Evolutionary conservation across 2,888 invertebrate species (phyloP), one percentile per base, ranked within the genome.

Genomic region (Drosophila nigritarsus): DNA sequence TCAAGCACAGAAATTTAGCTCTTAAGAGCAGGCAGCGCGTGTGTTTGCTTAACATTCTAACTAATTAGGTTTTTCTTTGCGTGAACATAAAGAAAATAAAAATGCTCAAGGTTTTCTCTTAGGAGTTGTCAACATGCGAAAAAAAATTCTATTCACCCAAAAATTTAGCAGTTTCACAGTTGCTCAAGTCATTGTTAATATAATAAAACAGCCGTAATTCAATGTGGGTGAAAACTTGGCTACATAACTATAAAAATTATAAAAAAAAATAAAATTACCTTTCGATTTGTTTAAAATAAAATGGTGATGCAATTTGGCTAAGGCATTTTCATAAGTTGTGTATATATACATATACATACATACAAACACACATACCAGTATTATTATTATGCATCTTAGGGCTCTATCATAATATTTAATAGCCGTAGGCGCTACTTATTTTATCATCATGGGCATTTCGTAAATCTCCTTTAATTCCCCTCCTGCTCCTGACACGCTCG

Each of bases 11-110:
- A 63, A 73, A 54, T 40, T 53, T 18, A 36, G 53, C 53, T 58
- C 24, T 42, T 66, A 51, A 45, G 54, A 48, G 56, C 56, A 29
- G 59, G 65, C 51, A 34, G 51, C 56, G 64, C 45, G 66, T 79
- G 64, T 73, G 62, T 79, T 79, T 75, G 63, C 60, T 65, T 68
- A 54, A 76, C 58, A 68, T 62, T 56, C 59, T 45, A 64, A 59
- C 79, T 80, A 80, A 80, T 80, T 79, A 73, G 73, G 49, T 79
- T 75, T 70, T 62, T 36, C 53, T 70, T 60, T 55, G 59, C 56
- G 48, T 30, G 20, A 50, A 36, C 42, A 13, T 36, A 36, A 32
- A 32, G n/a, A 36, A 45, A 27, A 36, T 15, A 15, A 24, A 53
- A 38, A 63, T n/a, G 51, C 67, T 65, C 42, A 51, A 55, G 38